Evolutionary conservation across 53 echinoderm and acorn worm species (phyloP).

Genomic region (Zoroaster sp.): DNA sequence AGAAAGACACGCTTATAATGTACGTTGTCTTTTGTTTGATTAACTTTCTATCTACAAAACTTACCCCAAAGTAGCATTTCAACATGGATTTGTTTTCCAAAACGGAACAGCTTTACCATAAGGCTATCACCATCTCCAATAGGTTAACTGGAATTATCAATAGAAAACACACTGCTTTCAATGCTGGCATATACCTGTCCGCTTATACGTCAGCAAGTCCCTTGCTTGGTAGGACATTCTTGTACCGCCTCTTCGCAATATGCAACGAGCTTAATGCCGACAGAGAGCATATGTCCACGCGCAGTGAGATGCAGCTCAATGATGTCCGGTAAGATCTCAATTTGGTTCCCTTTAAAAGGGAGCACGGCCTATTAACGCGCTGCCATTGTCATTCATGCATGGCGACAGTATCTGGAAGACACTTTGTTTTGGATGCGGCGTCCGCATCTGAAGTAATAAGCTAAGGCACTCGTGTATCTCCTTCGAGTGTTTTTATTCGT

Average conservation of each 20-base stretch:
- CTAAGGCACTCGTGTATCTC: not conserved
- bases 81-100: too few relatives aligned
- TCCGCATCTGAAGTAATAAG: not conserved
- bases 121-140: too few relatives aligned
- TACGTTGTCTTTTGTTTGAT: too few relatives aligned
- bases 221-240: not conserved
- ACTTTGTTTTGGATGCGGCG: not conserved
- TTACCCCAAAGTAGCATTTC: too few relatives aligned
- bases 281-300: not conserved
- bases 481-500: not conserved
- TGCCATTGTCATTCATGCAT: constrained; percentile 10
- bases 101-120: too few relatives aligned
- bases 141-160: too few relatives aligned
- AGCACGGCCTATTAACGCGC: constrained; percentile 26
- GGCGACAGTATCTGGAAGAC: not conserved
- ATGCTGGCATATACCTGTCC: too few relatives aligned
- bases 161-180: too few relatives aligned
- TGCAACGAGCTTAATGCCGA: not conserved
- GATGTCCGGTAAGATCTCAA: not conserved
- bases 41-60: too few relatives aligned
- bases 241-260: not conserved
- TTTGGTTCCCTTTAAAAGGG: constrained; percentile 1
- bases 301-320: not conserved
- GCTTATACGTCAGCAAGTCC: too few relatives aligned
- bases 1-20: too few relatives aligned